A percentile compares a stretch with the other conserved stretches of the same genome.
Conservation (phyloP, 2,888 invertebrate genomes). For the Chrysina gloriosa region DNA sequence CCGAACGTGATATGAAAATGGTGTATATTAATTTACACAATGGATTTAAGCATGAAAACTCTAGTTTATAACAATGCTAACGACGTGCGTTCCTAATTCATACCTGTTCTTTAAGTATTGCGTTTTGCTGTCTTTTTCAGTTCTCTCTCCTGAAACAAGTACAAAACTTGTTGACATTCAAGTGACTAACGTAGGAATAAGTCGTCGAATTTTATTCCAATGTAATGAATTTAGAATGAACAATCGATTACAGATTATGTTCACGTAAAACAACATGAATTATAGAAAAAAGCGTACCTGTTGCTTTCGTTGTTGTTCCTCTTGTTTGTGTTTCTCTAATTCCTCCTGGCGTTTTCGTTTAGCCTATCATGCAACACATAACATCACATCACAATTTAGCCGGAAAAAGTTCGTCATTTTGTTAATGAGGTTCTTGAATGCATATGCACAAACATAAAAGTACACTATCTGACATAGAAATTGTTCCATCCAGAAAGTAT, state of each 20-base stretch:
- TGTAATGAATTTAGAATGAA: constrained; percentile 24
- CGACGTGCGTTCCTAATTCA: constrained; percentile 54
- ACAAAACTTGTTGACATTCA: constrained; percentile 9
- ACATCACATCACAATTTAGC: constrained; percentile 57
- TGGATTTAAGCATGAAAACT: constrained; percentile 40
- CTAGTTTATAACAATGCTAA: constrained; percentile 32
- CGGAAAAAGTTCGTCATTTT: constrained; percentile 20
- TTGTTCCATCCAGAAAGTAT: no score
- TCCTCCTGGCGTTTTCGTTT: constrained; percentile 88
- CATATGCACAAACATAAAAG: not conserved
- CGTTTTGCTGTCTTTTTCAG: constrained; percentile 89
- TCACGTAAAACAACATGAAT: not conserved
- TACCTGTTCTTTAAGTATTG: constrained; percentile 93
- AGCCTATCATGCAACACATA: constrained; percentile 76
- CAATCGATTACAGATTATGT: constrained; percentile 12
- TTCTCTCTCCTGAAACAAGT: constrained; percentile 86
- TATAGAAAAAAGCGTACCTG: constrained; percentile 71
- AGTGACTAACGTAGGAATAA: not conserved
- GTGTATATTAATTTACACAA: constrained; percentile 41
- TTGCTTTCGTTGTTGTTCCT: constrained; percentile 86
- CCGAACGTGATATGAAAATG: constrained; percentile 30
- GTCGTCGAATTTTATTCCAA: not conserved
- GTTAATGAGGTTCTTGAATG: not conserved
- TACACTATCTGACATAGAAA: no score
- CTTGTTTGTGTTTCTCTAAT: constrained; percentile 83